phyloP scores from a whole-genome alignment of 2,888 invertebrate genomes.

The Amaurobius ferox region DNA sequence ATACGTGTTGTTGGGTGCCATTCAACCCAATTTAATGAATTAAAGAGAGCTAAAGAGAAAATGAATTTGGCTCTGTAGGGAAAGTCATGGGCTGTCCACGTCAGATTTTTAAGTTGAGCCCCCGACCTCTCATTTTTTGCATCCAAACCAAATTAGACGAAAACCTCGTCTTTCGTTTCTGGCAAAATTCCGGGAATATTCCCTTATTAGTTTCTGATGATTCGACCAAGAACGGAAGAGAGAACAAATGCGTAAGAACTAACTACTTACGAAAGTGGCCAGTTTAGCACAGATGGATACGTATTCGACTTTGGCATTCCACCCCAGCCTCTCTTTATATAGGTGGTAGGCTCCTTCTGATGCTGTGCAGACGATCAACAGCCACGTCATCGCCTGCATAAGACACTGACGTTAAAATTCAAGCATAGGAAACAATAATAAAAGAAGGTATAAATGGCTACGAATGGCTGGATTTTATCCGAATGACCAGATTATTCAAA shows the following conservation, averaged over 20 bases:
- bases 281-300: background rate
- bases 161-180: background rate
- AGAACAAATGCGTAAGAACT: background rate
- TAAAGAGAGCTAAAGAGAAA: too few relatives aligned
- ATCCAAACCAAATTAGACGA: too few relatives aligned
- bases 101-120: too few relatives aligned
- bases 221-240: background rate
- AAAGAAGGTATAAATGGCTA: background rate
- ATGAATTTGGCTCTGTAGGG: background rate
- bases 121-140: too few relatives aligned
- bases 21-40: too few relatives aligned
- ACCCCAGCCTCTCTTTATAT: background rate
- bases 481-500: too few relatives aligned
- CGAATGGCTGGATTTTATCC: background rate
- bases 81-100: background rate
- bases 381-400: background rate
- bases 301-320: background rate
- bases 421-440: background rate
- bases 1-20: too few relatives aligned
- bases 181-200: background rate
- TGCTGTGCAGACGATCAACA: background rate
- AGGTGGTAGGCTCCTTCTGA: background rate
- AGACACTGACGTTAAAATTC: too few relatives aligned
- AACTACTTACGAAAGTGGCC: background rate
- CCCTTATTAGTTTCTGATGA: background rate